These are phyloP conservation scores for Tenualosa ilisha DNA, from an alignment of 2,797 vertebrate genomes.

Conservation along the genomic window DNA sequence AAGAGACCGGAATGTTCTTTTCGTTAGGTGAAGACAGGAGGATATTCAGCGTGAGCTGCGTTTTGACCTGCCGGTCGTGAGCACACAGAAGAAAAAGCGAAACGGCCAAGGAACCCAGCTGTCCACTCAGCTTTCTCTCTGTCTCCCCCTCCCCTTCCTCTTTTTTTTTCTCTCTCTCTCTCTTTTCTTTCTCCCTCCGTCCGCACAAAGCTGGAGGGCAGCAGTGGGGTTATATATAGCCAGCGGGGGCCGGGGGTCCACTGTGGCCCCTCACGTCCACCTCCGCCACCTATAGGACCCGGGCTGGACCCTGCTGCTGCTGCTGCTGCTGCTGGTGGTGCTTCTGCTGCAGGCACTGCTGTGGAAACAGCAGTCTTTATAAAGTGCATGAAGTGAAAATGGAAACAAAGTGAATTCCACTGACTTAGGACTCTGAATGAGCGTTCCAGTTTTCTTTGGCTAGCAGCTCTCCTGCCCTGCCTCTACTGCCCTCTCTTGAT, in stretches of 20 bases:
- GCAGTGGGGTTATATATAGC: neutral
- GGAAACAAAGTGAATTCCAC: neutral
- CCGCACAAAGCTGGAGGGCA: neutral
- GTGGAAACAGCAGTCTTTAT: neutral
- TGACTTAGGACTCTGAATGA: neutral
- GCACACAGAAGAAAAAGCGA: neutral
- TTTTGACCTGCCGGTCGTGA: neutral
- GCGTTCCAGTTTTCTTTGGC: neutral
- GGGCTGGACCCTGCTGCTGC: neutral
- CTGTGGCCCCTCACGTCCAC: neutral
- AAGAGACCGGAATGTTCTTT: neutral
- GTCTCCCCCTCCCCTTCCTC: neutral
- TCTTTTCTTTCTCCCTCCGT: neutral
- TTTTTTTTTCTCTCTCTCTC: neutral
- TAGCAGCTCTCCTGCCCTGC: neutral
- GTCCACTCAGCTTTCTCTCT: neutral
- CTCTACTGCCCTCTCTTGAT: conserved; percentile 43
- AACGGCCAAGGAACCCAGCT: neutral
- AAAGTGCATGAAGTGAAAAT: neutral
- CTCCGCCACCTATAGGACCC: neutral
- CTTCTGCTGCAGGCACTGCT: neutral
- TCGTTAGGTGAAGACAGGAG: neutral
- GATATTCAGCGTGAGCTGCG: neutral
- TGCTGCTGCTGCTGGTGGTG: neutral
- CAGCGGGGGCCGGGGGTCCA: neutral